These are phyloP conservation scores for Tor tambroides DNA, from an alignment of 2,113 vertebrate species.

Conservation along the genomic window DNA sequence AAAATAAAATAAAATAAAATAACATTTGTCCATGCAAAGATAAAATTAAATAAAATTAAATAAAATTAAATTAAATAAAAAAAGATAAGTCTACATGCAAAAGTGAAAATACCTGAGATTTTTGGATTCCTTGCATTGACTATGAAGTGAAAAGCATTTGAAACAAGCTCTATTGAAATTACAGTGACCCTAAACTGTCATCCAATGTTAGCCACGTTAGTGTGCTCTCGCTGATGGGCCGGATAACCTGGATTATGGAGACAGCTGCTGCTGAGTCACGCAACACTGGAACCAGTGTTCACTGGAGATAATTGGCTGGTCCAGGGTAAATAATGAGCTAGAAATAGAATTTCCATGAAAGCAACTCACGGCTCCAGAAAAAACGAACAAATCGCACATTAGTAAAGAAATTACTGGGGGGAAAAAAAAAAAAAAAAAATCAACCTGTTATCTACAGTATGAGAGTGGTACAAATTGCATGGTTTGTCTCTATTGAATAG, in stretches of 20 bases:
- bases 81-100: constrained; percentile 54
- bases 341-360: constrained; percentile 36
- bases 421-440: too few species aligned
- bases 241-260: constrained; percentile 63
- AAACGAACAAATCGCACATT: not conserved
- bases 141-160: constrained; percentile 18
- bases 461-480: not conserved
- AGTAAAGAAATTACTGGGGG: not conserved
- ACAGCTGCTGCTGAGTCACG: constrained; percentile 66
- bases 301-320: constrained; percentile 48
- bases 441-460: not conserved
- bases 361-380: not conserved
- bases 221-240: constrained; percentile 57
- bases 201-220: constrained; percentile 56
- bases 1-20: too few species aligned
- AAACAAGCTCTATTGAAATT: constrained; percentile 47
- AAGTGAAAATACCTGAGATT: constrained; percentile 50
- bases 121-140: constrained; percentile 18
- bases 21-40: too few species aligned
- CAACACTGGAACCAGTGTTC: constrained; percentile 51
- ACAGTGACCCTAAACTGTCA: constrained; percentile 56
- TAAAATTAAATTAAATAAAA: too few species aligned
- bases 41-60: too few species aligned
- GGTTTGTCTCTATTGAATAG: not conserved
- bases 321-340: constrained; percentile 42